Evolutionary conservation across 2,113 vertebrate species (phyloP).

Genomic region (Lathamus discolor): DNA sequence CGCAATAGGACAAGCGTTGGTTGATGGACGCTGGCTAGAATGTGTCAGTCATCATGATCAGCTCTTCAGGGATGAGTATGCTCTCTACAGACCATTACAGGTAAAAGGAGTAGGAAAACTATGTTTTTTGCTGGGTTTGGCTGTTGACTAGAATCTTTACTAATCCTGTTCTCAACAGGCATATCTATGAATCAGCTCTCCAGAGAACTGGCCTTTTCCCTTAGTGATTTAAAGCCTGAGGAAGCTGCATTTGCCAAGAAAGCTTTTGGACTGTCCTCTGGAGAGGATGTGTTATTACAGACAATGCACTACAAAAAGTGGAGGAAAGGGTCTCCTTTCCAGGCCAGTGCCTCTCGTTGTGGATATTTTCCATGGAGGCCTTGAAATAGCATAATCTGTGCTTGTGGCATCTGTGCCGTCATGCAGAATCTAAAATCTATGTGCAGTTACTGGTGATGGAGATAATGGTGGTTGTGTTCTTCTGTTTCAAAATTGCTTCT

Average conservation of each 20-base stretch:
- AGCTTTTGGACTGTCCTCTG: background rate
- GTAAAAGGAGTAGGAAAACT: constrained; percentile 65
- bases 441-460: background rate
- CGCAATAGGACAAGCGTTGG: constrained; percentile 93
- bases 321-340: background rate
- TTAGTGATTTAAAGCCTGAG: background rate
- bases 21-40: constrained; percentile 96
- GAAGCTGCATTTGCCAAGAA: background rate
- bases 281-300: background rate
- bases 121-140: background rate
- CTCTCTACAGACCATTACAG: constrained; percentile 93
- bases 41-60: constrained; percentile 96
- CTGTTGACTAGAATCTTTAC: background rate
- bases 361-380: background rate
- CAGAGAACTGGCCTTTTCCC: background rate
- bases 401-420: background rate
- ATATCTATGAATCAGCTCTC: background rate
- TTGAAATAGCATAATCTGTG: background rate
- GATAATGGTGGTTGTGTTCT: background rate
- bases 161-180: background rate
- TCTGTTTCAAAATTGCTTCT: background rate
- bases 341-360: background rate
- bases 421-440: background rate
- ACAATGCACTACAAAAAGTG: background rate
- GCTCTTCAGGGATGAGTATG: constrained; percentile 96